Evolutionary conservation across 2,888 invertebrate genomes (phyloP).

Genomic region (Drosophila mercatorum): DNA sequence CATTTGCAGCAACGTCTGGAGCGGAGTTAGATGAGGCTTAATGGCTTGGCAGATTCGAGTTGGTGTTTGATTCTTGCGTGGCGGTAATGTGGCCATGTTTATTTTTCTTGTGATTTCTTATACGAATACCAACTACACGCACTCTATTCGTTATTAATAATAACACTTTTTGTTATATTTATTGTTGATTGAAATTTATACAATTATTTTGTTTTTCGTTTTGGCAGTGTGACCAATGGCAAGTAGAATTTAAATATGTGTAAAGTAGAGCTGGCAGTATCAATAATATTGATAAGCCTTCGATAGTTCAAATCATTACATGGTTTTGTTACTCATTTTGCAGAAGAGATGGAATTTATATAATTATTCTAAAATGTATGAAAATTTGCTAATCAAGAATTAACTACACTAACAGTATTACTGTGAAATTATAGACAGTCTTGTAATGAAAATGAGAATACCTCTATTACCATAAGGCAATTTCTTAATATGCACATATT

Average conservation of each 20-base stretch:
- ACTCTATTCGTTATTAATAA: not conserved
- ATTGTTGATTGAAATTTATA: slow-evolving; percentile 9
- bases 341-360: not conserved
- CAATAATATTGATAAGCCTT: not conserved
- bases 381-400: not conserved
- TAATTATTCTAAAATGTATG: not conserved
- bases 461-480: not conserved
- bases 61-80: slow-evolving; percentile 90
- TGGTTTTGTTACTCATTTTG: not conserved
- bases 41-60: slow-evolving; percentile 87
- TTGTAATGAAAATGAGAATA: not conserved
- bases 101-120: not conserved
- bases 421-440: not conserved
- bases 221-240: slow-evolving; percentile 52
- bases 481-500: not conserved
- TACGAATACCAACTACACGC: slow-evolving; percentile 5
- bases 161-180: slow-evolving; percentile 6
- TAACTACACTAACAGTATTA: not conserved
- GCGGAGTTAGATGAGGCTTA: slow-evolving; percentile 90
- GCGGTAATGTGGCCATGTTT: slow-evolving; percentile 91
- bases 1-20: slow-evolving; percentile 94
- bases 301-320: not conserved
- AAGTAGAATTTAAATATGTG: not conserved
- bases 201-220: slow-evolving; percentile 48
- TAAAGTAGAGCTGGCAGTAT: not conserved